A percentile compares a stretch with the other conserved stretches of the same genome.
Evolutionary conservation across 2,797 vertebrate genomes (phyloP).

Genomic region (Microctenopoma stevenorrisi): DNA sequence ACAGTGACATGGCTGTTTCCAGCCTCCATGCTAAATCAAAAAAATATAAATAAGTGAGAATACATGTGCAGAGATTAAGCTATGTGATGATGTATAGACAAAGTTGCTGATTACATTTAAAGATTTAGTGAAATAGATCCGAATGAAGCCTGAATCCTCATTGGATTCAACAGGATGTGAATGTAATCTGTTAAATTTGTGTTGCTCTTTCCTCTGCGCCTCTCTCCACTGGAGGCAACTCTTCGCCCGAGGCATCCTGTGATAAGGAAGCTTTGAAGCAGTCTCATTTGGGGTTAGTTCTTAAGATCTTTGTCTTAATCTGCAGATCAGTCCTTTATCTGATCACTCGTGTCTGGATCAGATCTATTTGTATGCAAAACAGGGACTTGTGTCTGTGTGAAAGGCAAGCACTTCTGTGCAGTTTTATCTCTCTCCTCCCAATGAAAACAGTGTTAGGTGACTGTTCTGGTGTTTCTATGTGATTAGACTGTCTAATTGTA

Average conservation of each 20-base stretch:
- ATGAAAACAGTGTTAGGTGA: slow-evolving; percentile 17
- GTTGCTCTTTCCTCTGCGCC: slow-evolving; percentile 7
- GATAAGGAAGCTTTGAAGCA: slow-evolving; percentile 56
- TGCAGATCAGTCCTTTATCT: slow-evolving; percentile 66
- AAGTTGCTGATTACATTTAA: not conserved
- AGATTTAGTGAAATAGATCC: slow-evolving; percentile 9
- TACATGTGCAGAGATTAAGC: slow-evolving; percentile 1
- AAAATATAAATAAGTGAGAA: not conserved
- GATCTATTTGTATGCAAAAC: slow-evolving; percentile 64
- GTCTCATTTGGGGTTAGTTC: slow-evolving; percentile 56
- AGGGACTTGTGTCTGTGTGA: slow-evolving; percentile 17
- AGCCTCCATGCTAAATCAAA: no score
- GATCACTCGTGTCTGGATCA: slow-evolving; percentile 58
- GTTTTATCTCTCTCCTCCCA: slow-evolving; percentile 33
- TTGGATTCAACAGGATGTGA: slow-evolving; percentile 18
- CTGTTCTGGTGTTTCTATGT: slow-evolving; percentile 5
- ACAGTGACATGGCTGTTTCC: no score
- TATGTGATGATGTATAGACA: not conserved
- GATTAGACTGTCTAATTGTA: slow-evolving; percentile 31
- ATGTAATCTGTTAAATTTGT: slow-evolving; percentile 20
- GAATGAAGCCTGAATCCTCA: not conserved
- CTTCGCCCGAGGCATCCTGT: slow-evolving; percentile 45
- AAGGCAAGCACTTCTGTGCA: slow-evolving; percentile 19
- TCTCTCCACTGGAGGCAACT: slow-evolving; percentile 23
- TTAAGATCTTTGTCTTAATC: slow-evolving; percentile 68